phyloP scores from a whole-genome alignment of 2,113 vertebrate species.

The human region DNA sequence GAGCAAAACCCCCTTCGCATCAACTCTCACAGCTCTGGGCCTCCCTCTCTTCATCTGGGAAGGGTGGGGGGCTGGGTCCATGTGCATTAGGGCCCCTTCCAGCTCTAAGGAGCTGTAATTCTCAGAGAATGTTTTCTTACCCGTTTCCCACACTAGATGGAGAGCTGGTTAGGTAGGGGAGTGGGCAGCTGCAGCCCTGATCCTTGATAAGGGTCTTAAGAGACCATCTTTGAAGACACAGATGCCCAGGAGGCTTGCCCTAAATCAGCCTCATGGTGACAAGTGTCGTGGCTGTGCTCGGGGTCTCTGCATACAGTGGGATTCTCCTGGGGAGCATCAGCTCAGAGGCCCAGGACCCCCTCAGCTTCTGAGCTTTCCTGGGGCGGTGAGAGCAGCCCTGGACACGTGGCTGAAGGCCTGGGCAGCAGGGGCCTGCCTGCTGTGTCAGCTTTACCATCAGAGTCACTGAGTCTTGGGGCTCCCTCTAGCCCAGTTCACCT shows the following conservation, averaged over 20 bases:
- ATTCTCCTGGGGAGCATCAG: too few species aligned
- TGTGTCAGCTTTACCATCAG: not conserved
- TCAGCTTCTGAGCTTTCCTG: not conserved
- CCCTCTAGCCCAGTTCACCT: accelerated
- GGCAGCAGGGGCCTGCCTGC: not conserved
- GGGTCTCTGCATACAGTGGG: not conserved
- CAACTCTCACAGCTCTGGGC: not conserved
- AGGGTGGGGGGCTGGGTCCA: not conserved
- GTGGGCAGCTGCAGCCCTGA: not conserved
- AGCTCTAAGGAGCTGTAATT: not conserved
- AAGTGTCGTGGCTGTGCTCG: not conserved
- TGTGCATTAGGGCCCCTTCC: not conserved
- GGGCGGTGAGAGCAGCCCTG: not conserved
- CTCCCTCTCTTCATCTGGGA: not conserved
- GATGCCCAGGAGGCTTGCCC: not conserved
- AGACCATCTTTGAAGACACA: not conserved
- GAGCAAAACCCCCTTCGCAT: accelerated
- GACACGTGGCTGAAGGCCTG: not conserved
- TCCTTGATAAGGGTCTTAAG: not conserved
- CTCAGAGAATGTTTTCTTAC: not conserved
- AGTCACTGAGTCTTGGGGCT: not conserved
- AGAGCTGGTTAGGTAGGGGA: not conserved
- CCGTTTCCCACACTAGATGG: not conserved
- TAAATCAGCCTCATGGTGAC: not conserved
- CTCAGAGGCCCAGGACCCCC: not conserved